Base-by-base conservation (phyloP, 2,113 vertebrate genomes). In the Sapayoa aenigma region DNA sequence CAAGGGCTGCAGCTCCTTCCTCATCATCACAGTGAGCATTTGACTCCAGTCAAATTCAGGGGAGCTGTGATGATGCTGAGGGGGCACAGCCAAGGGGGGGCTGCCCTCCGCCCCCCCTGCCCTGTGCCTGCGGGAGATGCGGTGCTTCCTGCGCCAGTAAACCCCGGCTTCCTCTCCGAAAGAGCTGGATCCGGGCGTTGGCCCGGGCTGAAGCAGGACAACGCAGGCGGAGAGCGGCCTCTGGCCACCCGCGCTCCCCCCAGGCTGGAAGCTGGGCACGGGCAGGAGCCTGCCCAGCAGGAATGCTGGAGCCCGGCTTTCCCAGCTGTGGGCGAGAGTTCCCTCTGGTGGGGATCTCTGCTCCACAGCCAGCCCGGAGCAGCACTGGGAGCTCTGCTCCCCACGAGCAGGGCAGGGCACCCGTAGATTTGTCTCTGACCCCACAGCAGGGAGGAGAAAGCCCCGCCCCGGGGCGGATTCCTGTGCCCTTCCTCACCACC, bases 261-360 rank as follows among this genome's bases (percentile, higher is more conserved):
- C 0, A 8, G 5, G 62, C 28, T 37, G n/a, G 44, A 35, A 11
- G 14, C 22, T 11, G 39, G 66, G 63, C 44, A 22, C 11, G 28
- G 79, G 30, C 6, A 21, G 65, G 23, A 66, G 39, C 42, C 37
- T 5, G 50, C 50, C 25, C 27, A 14, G 78, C 14, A 52, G 46
- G n/a, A 5, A 25, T 63, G 5, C 1, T 11, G 39, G 49, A 56
- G 37, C 53, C 12, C 27, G 46, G 25, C 19, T 59, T 62, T 59
- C 63, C 11, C 60, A 85, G 86, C 69, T 30, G 89, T 81, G 93
- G 65, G 65, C 96, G 77, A 94, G 94, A 89, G 95, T 75, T 93
- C 96, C 97, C 96, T 97, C 96, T 97, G 94, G 4, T 73, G 94
- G 96, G 93, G 66, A 94, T 75, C 22, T 41, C 37, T 4, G 90